Evolutionary conservation across 1,140 invertebrate genomes (phyloP), one percentile per base, ranked within the genome.

Genomic region (Chironomus tepperi): DNA sequence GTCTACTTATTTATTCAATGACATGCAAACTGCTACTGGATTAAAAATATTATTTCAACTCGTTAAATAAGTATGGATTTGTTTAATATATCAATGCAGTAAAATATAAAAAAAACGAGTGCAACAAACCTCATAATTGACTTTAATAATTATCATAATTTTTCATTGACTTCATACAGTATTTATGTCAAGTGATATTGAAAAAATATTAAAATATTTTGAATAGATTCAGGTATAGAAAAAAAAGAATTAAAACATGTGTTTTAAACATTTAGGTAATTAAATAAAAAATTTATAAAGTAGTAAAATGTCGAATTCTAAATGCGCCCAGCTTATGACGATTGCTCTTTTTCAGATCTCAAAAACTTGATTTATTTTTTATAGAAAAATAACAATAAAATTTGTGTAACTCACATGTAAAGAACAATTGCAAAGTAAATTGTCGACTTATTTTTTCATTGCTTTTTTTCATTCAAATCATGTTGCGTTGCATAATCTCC

Each of bases 401-500:
- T 57, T n/a, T 57, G 8, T 57, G 47, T 57, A 57, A 57, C 15
- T 57, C 47, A 57, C 47, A 57, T 12, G 15, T 1, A 34, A 2
- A 34, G 24, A 57, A 57, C 47, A 57, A 57, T 57, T 57, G 47
- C n/a, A 57, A 57, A 57, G 47, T 15, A 57, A 57, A 57, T 57
- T 57, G 47, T 57, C 47, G 47, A 57, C 47, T 12, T 12, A 12
- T 47, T 47, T 47, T 47, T 15, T 47, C 43, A 12, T 8, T 47
- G 3, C 0, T 57, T 57, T 57, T 57, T 57, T 57, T 57, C 47
- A 57, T 57, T 57, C 47, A 57, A 57, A 57, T 57, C 47, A 57
- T 57, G 47, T 57, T 15, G 47, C 12, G 12, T 57, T 57, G 47
- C 47, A 57, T 57, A 57, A 57, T 57, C n/a, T 5, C n/a, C n/a